A percentile compares a stretch with the other conserved stretches of the same genome.
Evolutionary conservation across 30 jellyfish, hydroid and myxozoan genomes (phyloP).

Genomic region (Turritopsis rubra): DNA sequence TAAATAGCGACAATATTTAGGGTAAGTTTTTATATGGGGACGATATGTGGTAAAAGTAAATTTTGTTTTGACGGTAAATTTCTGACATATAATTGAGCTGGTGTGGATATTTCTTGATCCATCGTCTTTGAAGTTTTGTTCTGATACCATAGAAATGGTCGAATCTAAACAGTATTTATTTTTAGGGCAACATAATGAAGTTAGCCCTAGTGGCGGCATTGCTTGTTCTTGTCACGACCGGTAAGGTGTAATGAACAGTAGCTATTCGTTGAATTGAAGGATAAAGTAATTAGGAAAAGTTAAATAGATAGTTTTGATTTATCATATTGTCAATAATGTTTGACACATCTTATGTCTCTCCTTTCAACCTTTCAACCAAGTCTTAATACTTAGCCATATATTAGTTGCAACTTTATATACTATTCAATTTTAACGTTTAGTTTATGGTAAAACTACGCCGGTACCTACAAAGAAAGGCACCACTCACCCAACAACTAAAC

Average conservation of each 20-base stretch:
- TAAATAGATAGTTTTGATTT: too few relatives aligned
- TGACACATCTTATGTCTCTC: too few relatives aligned
- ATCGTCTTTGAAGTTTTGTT: background rate
- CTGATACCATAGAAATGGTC: background rate
- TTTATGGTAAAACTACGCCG: slow-evolving; percentile 58
- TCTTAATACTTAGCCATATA: background rate
- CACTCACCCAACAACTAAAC: slow-evolving; percentile 85
- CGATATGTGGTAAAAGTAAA: background rate
- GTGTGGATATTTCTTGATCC: background rate
- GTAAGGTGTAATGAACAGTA: background rate
- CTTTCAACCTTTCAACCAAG: background rate
- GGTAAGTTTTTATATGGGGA: slow-evolving; percentile 25
- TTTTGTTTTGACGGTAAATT: background rate
- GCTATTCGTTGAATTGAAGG: background rate
- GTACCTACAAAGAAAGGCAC: slow-evolving; percentile 44
- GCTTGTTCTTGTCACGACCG: slow-evolving; percentile 19
- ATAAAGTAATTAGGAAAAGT: too few relatives aligned
- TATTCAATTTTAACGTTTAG: slow-evolving; percentile 12
- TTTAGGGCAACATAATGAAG: slow-evolving; percentile 41
- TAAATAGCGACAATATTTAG: slow-evolving; percentile 7
- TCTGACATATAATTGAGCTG: background rate
- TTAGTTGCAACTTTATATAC: background rate
- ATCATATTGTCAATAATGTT: too few relatives aligned
- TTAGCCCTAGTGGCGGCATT: slow-evolving; percentile 49
- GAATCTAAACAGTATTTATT: background rate